These are phyloP conservation scores for Sphaerophoria taeniata DNA, from an alignment of 2,888 invertebrate genomes.

Conservation along the genomic window DNA sequence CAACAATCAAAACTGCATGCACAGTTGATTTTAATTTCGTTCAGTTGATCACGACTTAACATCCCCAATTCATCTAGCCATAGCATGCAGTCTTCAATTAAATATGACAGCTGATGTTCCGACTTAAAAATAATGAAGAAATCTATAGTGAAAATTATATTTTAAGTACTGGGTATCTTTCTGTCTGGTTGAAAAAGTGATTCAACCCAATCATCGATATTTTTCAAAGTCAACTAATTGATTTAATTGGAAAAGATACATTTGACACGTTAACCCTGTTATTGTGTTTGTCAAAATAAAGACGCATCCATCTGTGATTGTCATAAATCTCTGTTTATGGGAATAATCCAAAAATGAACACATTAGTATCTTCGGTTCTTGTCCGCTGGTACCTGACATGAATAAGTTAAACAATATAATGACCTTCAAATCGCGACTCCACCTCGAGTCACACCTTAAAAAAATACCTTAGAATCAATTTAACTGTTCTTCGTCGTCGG, in stretches of 20 bases:
- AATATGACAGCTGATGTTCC: constrained; percentile 60
- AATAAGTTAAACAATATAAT: constrained; percentile 14
- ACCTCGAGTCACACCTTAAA: constrained; percentile 60
- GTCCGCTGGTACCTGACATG: not conserved
- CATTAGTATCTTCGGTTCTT: constrained; percentile 11
- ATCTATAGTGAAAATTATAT: constrained; percentile 13
- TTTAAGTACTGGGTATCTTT: constrained; percentile 8
- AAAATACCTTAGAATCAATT: constrained; percentile 56
- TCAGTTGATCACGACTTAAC: constrained; percentile 27
- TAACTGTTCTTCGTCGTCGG: constrained; percentile 20
- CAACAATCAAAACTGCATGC: no score
- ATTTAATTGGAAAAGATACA: constrained; percentile 51
- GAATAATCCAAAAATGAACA: constrained; percentile 26
- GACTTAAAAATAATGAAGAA: constrained; percentile 37
- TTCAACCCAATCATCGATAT: constrained; percentile 43
- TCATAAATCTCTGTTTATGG: constrained; percentile 16
- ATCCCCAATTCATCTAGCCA: constrained; percentile 62
- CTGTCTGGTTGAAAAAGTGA: not conserved
- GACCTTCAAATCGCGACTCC: constrained; percentile 56
- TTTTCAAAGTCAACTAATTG: constrained; percentile 61
- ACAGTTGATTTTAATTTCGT: constrained; percentile 29
- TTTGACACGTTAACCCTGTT: not conserved
- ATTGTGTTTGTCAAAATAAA: no score
- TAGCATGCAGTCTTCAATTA: constrained; percentile 51
- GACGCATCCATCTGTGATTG: not conserved